Evolutionary conservation across 2,888 invertebrate genomes (phyloP).

Genomic region (Trichopoda pennipes): DNA sequence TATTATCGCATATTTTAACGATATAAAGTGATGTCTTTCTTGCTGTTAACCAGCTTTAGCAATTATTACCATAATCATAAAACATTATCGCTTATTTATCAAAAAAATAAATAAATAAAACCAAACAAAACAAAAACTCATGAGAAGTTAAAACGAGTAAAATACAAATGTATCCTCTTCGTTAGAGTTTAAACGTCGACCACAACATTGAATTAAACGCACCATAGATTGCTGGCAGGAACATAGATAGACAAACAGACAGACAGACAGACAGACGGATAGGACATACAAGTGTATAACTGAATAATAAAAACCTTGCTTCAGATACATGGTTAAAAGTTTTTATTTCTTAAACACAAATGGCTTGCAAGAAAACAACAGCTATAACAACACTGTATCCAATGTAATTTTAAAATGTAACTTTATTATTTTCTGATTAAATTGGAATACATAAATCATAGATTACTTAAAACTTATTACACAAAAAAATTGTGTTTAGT

Average conservation of each 20-base stretch:
- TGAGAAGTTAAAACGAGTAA: slow-evolving; percentile 19
- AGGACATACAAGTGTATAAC: slow-evolving; percentile 38
- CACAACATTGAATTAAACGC: slow-evolving; percentile 57
- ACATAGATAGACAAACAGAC: slow-evolving; percentile 19
- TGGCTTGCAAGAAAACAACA: slow-evolving; percentile 20
- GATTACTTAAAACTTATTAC: no score
- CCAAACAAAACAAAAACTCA: not conserved
- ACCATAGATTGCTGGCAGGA: slow-evolving; percentile 35
- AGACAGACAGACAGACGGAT: not conserved
- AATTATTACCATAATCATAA: slow-evolving; percentile 70
- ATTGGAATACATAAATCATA: no score
- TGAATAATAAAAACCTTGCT: slow-evolving; percentile 26
- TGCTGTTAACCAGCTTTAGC: slow-evolving; percentile 67
- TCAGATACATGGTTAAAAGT: slow-evolving; percentile 10
- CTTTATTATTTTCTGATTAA: no score
- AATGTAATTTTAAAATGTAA: not conserved
- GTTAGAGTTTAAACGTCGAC: slow-evolving; percentile 46
- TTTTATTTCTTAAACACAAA: slow-evolving; percentile 37
- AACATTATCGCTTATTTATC: slow-evolving; percentile 71
- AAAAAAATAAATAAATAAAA: slow-evolving; percentile 27
- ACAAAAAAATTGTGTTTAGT: no score
- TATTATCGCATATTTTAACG: slow-evolving; percentile 63
- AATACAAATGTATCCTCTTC: slow-evolving; percentile 26
- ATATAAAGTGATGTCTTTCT: slow-evolving; percentile 64
- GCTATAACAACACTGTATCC: slow-evolving; percentile 35